These are phyloP conservation scores for Hepsetus odoe DNA, from an alignment of 2,113 vertebrate genomes.

Conservation along the genomic window DNA sequence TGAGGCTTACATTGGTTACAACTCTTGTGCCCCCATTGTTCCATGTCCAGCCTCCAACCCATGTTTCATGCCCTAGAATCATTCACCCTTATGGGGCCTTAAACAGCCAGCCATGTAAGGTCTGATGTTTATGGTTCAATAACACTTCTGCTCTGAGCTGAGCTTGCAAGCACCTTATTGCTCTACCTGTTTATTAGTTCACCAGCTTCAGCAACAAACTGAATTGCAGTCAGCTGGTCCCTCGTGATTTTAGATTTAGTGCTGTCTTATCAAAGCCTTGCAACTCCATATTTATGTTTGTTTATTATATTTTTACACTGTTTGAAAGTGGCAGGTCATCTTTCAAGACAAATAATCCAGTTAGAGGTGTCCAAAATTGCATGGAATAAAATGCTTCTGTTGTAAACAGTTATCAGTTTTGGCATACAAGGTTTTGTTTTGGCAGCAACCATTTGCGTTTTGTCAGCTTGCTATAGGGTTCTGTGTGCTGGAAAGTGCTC, in stretches of 20 bases:
- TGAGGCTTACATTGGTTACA: background rate
- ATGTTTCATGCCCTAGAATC: conserved; percentile 18
- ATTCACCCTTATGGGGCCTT: conserved; percentile 37
- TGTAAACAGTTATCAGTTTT: background rate
- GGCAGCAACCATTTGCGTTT: conserved; percentile 9
- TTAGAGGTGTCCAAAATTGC: background rate
- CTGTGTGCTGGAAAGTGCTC: conserved; percentile 44
- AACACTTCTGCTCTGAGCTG: conserved; percentile 31
- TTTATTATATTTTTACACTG: background rate
- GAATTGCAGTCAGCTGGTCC: conserved; percentile 6
- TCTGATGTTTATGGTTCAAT: conserved; percentile 51
- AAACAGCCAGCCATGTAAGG: conserved; percentile 40
- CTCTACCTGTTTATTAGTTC: conserved; percentile 2
- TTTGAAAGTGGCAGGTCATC: background rate
- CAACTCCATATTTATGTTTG: background rate
- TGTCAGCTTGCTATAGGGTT: conserved; percentile 45
- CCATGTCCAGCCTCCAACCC: conserved; percentile 20
- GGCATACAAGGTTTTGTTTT: background rate
- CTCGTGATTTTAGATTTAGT: background rate
- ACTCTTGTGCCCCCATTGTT: conserved; percentile 11
- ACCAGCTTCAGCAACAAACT: background rate
- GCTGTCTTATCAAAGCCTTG: background rate
- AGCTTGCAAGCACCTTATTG: conserved; percentile 25
- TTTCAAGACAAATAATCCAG: background rate
- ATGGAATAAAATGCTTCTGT: background rate